A percentile compares a stretch with the other conserved stretches of the same genome.
Conservation (phyloP, 2,888 invertebrate genomes). For the Nomada flava region DNA sequence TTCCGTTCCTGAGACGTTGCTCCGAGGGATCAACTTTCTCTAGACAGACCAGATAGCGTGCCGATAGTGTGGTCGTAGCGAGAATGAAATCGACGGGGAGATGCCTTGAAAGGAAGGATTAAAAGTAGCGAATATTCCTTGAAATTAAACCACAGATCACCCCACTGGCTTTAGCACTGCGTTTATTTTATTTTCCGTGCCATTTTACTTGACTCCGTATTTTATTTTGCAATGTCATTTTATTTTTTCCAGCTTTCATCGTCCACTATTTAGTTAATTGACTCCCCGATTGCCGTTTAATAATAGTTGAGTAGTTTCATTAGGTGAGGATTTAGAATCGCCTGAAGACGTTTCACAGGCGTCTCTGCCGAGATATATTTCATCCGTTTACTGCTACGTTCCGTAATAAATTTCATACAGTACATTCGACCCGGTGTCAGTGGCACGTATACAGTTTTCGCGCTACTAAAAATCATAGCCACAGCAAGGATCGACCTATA, state of each 20-base stretch:
- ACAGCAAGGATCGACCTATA: constrained; percentile 13
- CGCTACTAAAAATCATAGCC: constrained; percentile 41
- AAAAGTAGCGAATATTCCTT: too few species aligned
- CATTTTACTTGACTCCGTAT: too few species aligned
- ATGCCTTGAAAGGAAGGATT: too few species aligned
- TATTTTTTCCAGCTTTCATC: too few species aligned
- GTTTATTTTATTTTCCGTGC: too few species aligned
- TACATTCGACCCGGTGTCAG: constrained; percentile 7
- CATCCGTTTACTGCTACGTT: neutral
- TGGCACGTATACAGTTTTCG: constrained; percentile 14
- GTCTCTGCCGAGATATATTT: constrained; percentile 12
- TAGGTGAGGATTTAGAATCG: neutral
- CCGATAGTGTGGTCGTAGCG: too few species aligned
- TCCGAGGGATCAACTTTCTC: neutral
- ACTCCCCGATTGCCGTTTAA: neutral
- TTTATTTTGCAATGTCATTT: too few species aligned
- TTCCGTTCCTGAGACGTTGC: constrained; percentile 3
- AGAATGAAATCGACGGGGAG: too few species aligned
- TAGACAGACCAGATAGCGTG: too few species aligned
- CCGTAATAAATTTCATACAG: constrained; percentile 30
- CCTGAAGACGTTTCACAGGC: neutral
- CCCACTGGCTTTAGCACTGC: too few species aligned
- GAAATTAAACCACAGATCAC: too few species aligned
- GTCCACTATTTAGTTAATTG: too few species aligned
- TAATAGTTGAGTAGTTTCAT: neutral